A percentile compares a stretch with the other conserved stretches of the same genome.
Conservation (phyloP, 1,140 invertebrate genomes). For the Temnothorax curvispinosus region DNA sequence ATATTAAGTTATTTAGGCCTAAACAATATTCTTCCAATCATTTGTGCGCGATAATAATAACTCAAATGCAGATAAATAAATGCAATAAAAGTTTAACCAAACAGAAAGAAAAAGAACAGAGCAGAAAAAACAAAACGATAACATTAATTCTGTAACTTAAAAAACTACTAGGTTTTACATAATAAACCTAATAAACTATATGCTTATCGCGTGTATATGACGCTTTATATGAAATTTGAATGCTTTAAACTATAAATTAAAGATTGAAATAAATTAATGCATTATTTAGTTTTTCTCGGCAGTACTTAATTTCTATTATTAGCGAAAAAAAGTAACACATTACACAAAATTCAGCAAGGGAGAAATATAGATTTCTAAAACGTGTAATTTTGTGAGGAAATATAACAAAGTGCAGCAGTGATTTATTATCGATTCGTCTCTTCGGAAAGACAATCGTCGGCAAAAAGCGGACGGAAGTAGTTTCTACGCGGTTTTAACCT, state of each 20-base stretch:
- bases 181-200: too few species aligned
- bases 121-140: background rate
- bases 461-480: constrained; percentile 47
- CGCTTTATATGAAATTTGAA: background rate
- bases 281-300: background rate
- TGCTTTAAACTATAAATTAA: background rate
- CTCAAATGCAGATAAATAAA: background rate
- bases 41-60: background rate
- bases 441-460: constrained; percentile 20
- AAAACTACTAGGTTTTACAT: background rate
- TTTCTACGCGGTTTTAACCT: constrained; percentile 46
- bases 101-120: background rate
- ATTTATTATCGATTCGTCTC: constrained; percentile 49
- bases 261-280: background rate
- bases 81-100: background rate
- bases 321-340: too few species aligned
- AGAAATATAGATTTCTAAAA: background rate
- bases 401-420: constrained; percentile 6
- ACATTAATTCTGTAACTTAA: background rate
- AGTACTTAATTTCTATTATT: background rate
- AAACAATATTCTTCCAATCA: background rate
- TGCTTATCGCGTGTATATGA: background rate
- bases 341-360: background rate
- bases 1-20: background rate
- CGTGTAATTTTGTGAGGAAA: background rate